These are phyloP conservation scores for Isotomurus palustris DNA, from an alignment of 2,888 invertebrate species.

Conservation along the genomic window DNA sequence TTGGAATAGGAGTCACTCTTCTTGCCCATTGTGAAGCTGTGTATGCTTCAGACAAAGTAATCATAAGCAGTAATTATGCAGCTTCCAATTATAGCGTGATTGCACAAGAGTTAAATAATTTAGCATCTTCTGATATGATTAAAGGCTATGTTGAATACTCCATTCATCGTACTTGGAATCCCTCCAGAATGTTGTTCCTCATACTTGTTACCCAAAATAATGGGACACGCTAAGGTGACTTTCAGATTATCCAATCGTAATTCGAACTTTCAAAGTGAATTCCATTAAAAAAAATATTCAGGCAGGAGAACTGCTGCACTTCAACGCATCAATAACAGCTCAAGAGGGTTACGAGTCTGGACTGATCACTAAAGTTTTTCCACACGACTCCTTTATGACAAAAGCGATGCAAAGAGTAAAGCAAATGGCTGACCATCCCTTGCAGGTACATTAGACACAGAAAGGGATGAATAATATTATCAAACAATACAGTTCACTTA, in stretches of 20 bases:
- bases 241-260: not conserved
- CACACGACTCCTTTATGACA: slow-evolving; percentile 58
- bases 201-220: slow-evolving; percentile 71
- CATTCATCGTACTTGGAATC: slow-evolving; percentile 77
- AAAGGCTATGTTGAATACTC: slow-evolving; percentile 84
- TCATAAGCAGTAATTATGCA: no score
- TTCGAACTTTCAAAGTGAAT: not conserved
- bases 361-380: slow-evolving; percentile 72
- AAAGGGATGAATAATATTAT: no score
- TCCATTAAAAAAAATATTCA: no score
- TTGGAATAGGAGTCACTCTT: slow-evolving; percentile 82
- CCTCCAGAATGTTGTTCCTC: slow-evolving; percentile 86
- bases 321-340: slow-evolving; percentile 72
- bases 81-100: no score
- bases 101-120: no score
- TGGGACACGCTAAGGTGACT: slow-evolving; percentile 78
- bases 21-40: slow-evolving; percentile 80
- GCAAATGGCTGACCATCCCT: slow-evolving; percentile 9
- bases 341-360: slow-evolving; percentile 70
- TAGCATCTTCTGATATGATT: no score
- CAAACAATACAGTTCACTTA: no score
- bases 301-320: slow-evolving; percentile 57
- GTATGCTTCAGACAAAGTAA: slow-evolving; percentile 78
- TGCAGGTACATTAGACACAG: slow-evolving; percentile 16
- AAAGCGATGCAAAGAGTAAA: slow-evolving; percentile 53